Base-by-base conservation (phyloP, 35 echinoderm and acorn worm genomes). In the Acanthaster planci region DNA sequence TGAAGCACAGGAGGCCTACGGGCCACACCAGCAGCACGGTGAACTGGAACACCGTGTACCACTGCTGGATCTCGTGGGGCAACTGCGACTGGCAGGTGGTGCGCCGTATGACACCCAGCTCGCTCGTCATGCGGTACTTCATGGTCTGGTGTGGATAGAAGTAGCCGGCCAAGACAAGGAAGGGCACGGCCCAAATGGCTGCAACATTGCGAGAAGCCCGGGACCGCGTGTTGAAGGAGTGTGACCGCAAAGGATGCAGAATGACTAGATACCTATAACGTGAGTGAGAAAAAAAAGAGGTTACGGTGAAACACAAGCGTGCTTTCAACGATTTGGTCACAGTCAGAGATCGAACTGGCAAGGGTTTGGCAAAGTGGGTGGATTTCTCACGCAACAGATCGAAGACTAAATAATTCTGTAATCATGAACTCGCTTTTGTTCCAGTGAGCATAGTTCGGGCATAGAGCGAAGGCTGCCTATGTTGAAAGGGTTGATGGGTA, bases 181-280 rank as follows among this genome's bases (percentile, higher is more conserved):
- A 86, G 12, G 88, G 87, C 23, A 87, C 23, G 0, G 85, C 40
- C 95, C 95, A 98, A 32, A 94, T 93, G 8, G 87, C 77, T 40
- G 59, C 67, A 5, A 98, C 59, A 67, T 78, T 93, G n/a, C 91
- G 76, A 29, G 81, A 82, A 0, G 95, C 95, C 39, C 95, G 80
- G 16, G 95, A 53, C 36, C 80, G 82, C 2, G 95, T 98, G 78
- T 93, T 93, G 78, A 98, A 98, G 22, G 88, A 87, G 9, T 91
- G 84, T 2, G 95, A 89, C 54, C 78, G 89, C 29, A 98, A 82
- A 32, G 95, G 95, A 38, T 94, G 92, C 2, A 98, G 78, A 19
- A 98, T 98, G 52, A 93, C 95, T 26, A 98, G 39, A 39, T 98
- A 98, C 56, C 95, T 98, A 84, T 14, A 52, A 76, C 37, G 8